Base-by-base conservation (phyloP, 2,797 vertebrate species). In the Bradypodion ventrale region DNA sequence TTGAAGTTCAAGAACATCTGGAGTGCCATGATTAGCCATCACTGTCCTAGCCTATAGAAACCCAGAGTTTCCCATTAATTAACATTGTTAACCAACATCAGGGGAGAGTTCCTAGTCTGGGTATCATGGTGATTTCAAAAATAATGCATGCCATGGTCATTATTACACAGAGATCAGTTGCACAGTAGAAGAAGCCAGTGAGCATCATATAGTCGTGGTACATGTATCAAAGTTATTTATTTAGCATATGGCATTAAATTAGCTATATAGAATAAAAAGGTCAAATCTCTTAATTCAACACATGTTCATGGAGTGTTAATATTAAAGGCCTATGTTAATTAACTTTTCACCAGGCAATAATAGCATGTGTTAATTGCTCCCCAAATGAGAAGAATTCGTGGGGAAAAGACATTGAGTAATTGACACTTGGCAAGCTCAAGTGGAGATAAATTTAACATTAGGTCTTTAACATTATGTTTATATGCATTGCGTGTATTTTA, bases 281-380 rank as follows among this genome's bases (percentile, higher is more conserved):
- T 19, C 21, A 68, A 8, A 27, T 56, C 35, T 78, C 65, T 75
- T 73, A 59, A 73, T 74, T 78, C 44, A 80, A 32, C 60, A 44
- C 37, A 75, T 37, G n/a, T 74, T 85, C 40, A n/a, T 60, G 23
- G 5, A 37, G 44, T 69, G 78, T 62, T 75, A 40, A 75, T 49
- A 37, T 80, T 44, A 75, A 80, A 85, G 49, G 62, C 27, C 63
- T 76, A 59, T 68, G 35, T 78, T 80, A 69, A 85, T 80, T 80
- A 68, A 75, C 62, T 85, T 75, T 60, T 75, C 63, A 37, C 78
- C 68, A 80, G 40, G 27, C 46, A 80, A 75, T 80, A 80, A 75
- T 80, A 29, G 32, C 66, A 35, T 65, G 62, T 72, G 37, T 80
- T 80, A 80, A 80, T 79, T 75, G 84, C 49, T 85, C 49, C 52